A percentile compares a stretch with the other conserved stretches of the same genome.
Evolutionary conservation across 2,113 vertebrate species (phyloP).

Genomic region (Neolamprologus cancellatus): DNA sequence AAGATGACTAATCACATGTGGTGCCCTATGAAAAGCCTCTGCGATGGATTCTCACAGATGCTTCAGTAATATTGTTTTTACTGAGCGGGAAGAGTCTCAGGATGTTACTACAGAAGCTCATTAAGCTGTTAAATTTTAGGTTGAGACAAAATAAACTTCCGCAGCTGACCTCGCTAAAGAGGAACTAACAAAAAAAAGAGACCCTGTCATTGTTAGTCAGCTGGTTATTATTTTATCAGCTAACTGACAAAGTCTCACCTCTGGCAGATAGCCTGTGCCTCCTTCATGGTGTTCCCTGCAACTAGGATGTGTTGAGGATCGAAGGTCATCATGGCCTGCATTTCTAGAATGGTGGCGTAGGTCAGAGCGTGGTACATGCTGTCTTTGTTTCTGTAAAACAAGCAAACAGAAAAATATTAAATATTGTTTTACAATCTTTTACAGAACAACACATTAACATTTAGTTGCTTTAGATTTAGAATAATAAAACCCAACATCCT

Average conservation of each 20-base stretch:
- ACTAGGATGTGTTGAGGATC: slow-evolving; percentile 87
- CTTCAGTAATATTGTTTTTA: slow-evolving; percentile 7
- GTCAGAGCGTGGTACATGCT: slow-evolving; percentile 97
- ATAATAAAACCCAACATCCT: accelerated
- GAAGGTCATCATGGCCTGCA: slow-evolving; percentile 99
- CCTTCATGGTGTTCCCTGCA: slow-evolving; percentile 93
- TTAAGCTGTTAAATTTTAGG: background rate
- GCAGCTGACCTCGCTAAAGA: background rate
- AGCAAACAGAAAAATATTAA: background rate
- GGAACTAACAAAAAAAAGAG: background rate
- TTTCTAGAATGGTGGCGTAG: slow-evolving; percentile 93
- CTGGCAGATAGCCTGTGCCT: slow-evolving; percentile 88
- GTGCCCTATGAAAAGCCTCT: background rate
- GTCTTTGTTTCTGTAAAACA: slow-evolving; percentile 80
- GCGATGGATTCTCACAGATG: background rate
- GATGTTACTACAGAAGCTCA: background rate
- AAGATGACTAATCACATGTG: background rate
- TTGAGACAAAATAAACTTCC: background rate
- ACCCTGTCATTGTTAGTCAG: background rate
- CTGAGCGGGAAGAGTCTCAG: background rate
- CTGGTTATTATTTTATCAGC: background rate
- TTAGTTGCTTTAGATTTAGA: background rate
- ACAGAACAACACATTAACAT: background rate
- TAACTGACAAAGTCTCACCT: slow-evolving; percentile 64
- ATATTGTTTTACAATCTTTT: background rate